Percentiles rank a stretch among this genome's conserved stretches.
Conservation (phyloP, 2,113 vertebrate species). For the Cheilinus undulatus region DNA sequence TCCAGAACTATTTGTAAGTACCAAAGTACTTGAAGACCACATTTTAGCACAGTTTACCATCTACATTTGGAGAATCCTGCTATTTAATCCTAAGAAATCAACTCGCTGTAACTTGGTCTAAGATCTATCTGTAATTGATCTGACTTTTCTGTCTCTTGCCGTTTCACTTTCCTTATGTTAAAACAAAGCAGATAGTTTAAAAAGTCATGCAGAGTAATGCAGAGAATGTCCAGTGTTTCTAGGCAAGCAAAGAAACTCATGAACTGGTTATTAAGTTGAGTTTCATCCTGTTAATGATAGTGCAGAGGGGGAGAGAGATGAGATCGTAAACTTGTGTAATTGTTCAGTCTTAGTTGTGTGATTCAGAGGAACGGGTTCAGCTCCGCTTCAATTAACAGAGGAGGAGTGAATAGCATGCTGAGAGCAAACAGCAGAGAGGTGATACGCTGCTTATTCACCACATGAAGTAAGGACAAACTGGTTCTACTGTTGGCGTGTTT, state of each 20-base stretch:
- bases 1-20: neutral
- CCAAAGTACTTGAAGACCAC: neutral
- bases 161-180: neutral
- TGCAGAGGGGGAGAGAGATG: neutral
- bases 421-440: conserved; percentile 44
- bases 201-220: neutral
- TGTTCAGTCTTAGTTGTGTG: conserved; percentile 14
- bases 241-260: neutral
- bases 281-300: neutral
- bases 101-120: neutral
- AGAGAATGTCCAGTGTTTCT: neutral
- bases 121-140: no score
- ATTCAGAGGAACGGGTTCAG: conserved; percentile 27
- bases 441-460: conserved; percentile 12
- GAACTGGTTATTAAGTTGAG: conserved; percentile 10
- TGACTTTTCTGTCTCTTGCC: neutral
- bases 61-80: neutral
- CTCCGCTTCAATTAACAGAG: conserved; percentile 19
- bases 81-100: neutral
- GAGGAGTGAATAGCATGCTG: neutral
- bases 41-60: neutral
- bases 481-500: conserved; percentile 44
- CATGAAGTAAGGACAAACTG: conserved; percentile 48
- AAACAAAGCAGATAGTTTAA: neutral
- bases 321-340: neutral